A percentile compares a stretch with the other conserved stretches of the same genome.
phyloP scores from a whole-genome alignment of 2,797 vertebrate species.

The Pangasius djambal region DNA sequence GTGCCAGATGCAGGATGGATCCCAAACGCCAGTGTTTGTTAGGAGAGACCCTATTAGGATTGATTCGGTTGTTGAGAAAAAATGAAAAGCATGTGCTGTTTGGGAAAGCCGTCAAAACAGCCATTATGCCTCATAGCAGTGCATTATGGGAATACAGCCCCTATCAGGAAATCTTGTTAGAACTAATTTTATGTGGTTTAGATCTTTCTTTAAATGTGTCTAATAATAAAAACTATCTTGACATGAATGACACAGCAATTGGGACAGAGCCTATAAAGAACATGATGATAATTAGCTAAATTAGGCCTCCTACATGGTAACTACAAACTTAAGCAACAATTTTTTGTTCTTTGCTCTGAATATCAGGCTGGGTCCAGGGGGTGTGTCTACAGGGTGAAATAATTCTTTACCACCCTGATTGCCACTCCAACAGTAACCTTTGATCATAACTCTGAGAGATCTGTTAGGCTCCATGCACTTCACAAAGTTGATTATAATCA shows the following conservation, averaged over 20 bases:
- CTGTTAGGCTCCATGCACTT: neutral
- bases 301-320: neutral
- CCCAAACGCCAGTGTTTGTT: neutral
- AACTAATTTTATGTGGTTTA: neutral
- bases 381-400: neutral
- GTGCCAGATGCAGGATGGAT: constrained; percentile 75
- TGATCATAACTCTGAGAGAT: neutral
- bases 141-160: neutral
- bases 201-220: neutral
- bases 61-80: neutral
- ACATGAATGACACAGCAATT: neutral
- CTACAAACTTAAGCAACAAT: neutral
- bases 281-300: neutral
- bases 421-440: neutral
- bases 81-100: neutral
- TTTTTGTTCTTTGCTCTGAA: neutral
- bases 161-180: neutral
- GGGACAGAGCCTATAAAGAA: neutral
- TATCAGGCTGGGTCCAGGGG: neutral
- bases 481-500: neutral
- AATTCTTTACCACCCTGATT: neutral
- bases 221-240: neutral
- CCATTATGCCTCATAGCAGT: neutral
- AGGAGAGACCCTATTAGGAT: neutral
- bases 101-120: neutral